phyloP scores from a whole-genome alignment of 1,140 invertebrate genomes.

The Periplaneta americana region DNA sequence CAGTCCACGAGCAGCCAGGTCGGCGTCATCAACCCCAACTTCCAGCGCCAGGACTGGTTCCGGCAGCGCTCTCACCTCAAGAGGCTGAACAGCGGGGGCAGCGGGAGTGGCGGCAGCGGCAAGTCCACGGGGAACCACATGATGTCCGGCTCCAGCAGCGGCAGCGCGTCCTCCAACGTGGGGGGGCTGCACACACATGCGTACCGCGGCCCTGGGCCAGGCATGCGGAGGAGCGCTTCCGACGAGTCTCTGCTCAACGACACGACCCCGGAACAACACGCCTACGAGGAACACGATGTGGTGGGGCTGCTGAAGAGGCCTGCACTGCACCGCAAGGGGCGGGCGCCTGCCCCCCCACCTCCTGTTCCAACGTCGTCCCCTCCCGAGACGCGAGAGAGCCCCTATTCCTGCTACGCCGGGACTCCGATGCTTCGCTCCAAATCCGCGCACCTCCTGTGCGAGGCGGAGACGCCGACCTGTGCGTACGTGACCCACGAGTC shows the following conservation, averaged over 20 bases:
- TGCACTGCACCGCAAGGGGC: constrained; percentile 25
- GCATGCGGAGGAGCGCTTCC: constrained; percentile 35
- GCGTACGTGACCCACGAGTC: neutral
- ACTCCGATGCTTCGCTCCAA: constrained; percentile 25
- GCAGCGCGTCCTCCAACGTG: constrained; percentile 11
- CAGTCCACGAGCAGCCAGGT: neutral
- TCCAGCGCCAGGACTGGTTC: constrained; percentile 53
- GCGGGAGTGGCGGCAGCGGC: constrained; percentile 23
- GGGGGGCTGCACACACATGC: constrained; percentile 9
- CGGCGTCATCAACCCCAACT: constrained; percentile 45
- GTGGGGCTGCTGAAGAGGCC: constrained; percentile 21
- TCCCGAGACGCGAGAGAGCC: constrained; percentile 4
- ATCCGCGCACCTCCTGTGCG: constrained; percentile 25
- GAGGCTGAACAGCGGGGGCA: constrained; percentile 33
- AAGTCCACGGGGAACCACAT: constrained; percentile 15
- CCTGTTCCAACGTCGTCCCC: constrained; percentile 3
- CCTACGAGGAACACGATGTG: neutral
- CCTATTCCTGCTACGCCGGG: constrained; percentile 21
- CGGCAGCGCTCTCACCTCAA: constrained; percentile 38
- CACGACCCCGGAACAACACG: neutral
- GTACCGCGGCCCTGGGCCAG: neutral
- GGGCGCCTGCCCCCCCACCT: constrained; percentile 29
- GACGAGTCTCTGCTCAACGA: constrained; percentile 37
- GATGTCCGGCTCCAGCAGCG: constrained; percentile 8
- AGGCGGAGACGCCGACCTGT: neutral